These are phyloP conservation scores for Formica selysi DNA, from an alignment of 1,140 invertebrate genomes.

Conservation along the genomic window DNA sequence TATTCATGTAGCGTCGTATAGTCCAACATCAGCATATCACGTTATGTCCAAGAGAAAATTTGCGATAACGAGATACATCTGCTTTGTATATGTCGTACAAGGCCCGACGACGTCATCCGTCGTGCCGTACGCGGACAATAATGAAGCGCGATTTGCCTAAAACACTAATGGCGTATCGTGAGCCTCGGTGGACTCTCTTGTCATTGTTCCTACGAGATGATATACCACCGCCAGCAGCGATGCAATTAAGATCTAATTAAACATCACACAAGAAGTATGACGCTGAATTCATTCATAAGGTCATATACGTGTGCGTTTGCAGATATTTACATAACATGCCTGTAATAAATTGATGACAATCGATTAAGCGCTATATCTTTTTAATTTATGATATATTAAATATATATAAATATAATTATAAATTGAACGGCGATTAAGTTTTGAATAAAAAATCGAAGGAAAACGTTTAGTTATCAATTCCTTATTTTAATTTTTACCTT, in stretches of 20 bases:
- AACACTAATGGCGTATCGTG: constrained; percentile 68
- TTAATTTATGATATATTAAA: not conserved
- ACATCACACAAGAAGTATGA: constrained; percentile 53
- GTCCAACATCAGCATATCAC: constrained; percentile 26
- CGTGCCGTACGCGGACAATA: constrained; percentile 41
- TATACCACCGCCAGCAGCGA: constrained; percentile 58
- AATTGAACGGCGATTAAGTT: not conserved
- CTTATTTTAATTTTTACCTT: not conserved
- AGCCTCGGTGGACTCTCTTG: not conserved
- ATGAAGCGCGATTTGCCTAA: constrained; percentile 51
- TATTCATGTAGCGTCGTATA: not conserved
- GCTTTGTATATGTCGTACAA: constrained; percentile 2
- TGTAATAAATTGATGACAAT: constrained; percentile 2
- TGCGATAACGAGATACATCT: constrained; percentile 40
- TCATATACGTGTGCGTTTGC: constrained; percentile 4
- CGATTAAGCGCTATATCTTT: not conserved
- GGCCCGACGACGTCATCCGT: constrained; percentile 34
- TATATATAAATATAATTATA: not conserved
- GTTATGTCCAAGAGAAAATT: not conserved
- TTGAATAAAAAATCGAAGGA: not conserved
- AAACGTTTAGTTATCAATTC: not conserved
- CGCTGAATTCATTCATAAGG: constrained; percentile 58
- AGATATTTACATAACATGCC: not conserved
- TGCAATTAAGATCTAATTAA: constrained; percentile 76
- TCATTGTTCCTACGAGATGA: constrained; percentile 50